Evolutionary conservation across 1,140 invertebrate genomes (phyloP), one percentile per base, ranked within the genome.

Genomic region (Zaprionus ghesquierei): DNA sequence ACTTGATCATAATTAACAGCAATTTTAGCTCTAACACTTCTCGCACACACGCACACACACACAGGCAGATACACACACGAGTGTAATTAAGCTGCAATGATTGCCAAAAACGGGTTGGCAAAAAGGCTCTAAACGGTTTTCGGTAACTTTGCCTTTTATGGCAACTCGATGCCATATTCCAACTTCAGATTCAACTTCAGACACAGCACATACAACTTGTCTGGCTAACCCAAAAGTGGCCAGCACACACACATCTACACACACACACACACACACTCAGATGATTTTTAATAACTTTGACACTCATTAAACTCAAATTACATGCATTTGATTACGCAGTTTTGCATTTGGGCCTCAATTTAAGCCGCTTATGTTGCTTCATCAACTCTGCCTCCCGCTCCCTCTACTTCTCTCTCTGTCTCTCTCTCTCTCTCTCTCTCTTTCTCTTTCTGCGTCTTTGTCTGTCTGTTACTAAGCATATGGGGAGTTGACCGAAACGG

Each of bases 211-310:
- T 9, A 15, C 41, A 29, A 69, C 77, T 51, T 70, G 77, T 49
- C 23, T 73, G 65, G 64, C 65, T 60, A 68, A 55, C 70, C 64
- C 64, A 55, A 55, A 78, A 63, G 58, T 77, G 63, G 69, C 20
- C 69, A 79, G 70, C 82, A 41, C 35, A 46, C 15, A 20, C 18
- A 22, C 41, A 22, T 9, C 10, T 18, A 46, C 41, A 22, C 41
- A 4, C 18, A 20, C 41, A 10, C 9, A 12, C 3, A 20, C 41
- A 44, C 41, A 46, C 18, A 46, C 41, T 46, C 41, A 89, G 89
- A 84, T 87, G 84, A 87, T 87, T 87, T 87, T 87, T 87, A 87
- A 87, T 87, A 87, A 84, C 84, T 87, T 87, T 87, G 84, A 87
- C 84, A 87, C 84, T 87, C 84, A 87, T 87, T 87, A 87, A 87